These are phyloP conservation scores for Sinosuthora webbiana DNA, from an alignment of 2,113 vertebrate genomes.

Conservation along the genomic window DNA sequence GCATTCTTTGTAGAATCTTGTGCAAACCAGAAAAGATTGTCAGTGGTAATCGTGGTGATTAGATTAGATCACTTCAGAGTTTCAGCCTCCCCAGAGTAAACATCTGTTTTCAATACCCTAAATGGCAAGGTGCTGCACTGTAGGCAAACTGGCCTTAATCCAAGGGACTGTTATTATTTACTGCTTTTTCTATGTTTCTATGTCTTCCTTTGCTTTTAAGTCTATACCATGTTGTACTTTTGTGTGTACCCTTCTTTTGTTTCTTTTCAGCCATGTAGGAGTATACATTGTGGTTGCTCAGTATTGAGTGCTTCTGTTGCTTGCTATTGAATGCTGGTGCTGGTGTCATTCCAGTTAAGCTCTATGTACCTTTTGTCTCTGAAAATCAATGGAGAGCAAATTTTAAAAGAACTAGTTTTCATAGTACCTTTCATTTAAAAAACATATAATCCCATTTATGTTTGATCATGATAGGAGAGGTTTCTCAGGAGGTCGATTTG, in stretches of 20 bases:
- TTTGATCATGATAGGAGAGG: slow-evolving; percentile 19
- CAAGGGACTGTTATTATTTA: background rate
- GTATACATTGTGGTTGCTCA: background rate
- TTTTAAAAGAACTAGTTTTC: slow-evolving; percentile 39
- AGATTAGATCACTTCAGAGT: slow-evolving; percentile 18
- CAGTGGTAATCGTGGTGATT: background rate
- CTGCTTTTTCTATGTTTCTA: background rate
- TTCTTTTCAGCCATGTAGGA: slow-evolving; percentile 22
- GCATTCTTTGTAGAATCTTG: slow-evolving; percentile 12
- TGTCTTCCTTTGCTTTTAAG: slow-evolving; percentile 9
- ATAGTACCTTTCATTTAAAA: slow-evolving; percentile 23
- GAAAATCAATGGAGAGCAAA: slow-evolving; percentile 67
- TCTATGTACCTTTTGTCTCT: slow-evolving; percentile 61
- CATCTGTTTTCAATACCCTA: slow-evolving; percentile 22
- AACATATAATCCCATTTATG: background rate
- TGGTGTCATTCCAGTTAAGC: slow-evolving; percentile 63
- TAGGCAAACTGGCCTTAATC: background rate
- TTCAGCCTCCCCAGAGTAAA: slow-evolving; percentile 24
- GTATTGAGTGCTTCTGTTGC: slow-evolving; percentile 30
- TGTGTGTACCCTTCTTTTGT: slow-evolving; percentile 11
- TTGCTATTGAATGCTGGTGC: slow-evolving; percentile 41
- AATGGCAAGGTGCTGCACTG: slow-evolving; percentile 17
- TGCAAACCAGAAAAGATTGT: slow-evolving; percentile 4
- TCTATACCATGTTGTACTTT: background rate
- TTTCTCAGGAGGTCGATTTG: background rate